Evolutionary conservation across 1,140 invertebrate genomes (phyloP).

Genomic region (Oryctes rhinoceros): DNA sequence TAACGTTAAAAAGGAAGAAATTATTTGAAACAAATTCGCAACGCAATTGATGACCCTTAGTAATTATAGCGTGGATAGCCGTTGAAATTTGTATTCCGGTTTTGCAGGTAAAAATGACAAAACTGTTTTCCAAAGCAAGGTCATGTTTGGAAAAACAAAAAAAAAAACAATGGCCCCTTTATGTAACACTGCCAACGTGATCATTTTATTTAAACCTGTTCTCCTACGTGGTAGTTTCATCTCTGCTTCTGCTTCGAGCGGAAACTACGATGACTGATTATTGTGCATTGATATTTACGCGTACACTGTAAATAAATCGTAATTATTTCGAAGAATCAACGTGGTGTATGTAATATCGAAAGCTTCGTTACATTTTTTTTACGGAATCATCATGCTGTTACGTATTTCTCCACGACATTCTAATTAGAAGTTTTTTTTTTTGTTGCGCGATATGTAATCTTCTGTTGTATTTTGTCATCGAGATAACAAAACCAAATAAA

Average conservation of each 20-base stretch:
- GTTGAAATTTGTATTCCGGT: slow-evolving; percentile 24
- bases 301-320: not conserved
- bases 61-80: slow-evolving; percentile 2
- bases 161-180: slow-evolving; percentile 34
- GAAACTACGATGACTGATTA: slow-evolving; percentile 32
- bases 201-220: slow-evolving; percentile 37
- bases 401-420: not conserved
- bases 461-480: not conserved
- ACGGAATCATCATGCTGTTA: not conserved
- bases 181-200: slow-evolving; percentile 36
- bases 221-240: slow-evolving; percentile 23
- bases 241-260: slow-evolving; percentile 26
- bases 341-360: not conserved
- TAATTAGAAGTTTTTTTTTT: slow-evolving; percentile 17
- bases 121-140: slow-evolving; percentile 35
- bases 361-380: not conserved
- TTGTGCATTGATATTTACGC: slow-evolving; percentile 7
- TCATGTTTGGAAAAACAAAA: slow-evolving; percentile 31
- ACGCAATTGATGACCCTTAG: not conserved
- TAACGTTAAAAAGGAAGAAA: not conserved
- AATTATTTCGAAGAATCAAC: not conserved
- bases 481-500: slow-evolving; percentile 20
- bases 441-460: slow-evolving; percentile 29
- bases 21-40: not conserved
- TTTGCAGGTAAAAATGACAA: slow-evolving; percentile 32